phyloP scores from a whole-genome alignment of 2,797 vertebrate genomes.

The Telmatherina bonti region DNA sequence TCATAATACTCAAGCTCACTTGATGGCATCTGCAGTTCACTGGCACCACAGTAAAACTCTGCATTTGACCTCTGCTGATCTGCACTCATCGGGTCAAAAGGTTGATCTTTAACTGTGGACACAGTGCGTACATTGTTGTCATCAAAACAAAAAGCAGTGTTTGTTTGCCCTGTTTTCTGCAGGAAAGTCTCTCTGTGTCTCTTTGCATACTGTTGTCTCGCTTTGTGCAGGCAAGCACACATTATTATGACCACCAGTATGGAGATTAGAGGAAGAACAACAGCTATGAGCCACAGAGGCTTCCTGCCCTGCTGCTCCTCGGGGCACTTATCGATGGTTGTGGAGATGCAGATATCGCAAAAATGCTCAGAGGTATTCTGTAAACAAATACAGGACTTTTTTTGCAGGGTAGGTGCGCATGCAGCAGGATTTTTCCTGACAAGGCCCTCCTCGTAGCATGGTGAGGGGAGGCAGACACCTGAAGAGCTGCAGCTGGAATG shows the following conservation, averaged over 20 bases:
- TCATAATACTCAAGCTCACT: conserved; percentile 79
- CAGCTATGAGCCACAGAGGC: conserved; percentile 75
- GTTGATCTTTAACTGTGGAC: conserved; percentile 29
- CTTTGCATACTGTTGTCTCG: conserved; percentile 27
- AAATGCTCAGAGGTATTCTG: conserved; percentile 62
- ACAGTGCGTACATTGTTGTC: conserved; percentile 23
- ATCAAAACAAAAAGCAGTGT: conserved; percentile 64
- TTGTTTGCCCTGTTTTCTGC: conserved; percentile 58
- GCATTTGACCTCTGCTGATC: conserved; percentile 34
- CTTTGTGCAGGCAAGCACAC: conserved; percentile 45
- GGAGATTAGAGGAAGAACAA: conserved; percentile 63
- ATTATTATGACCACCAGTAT: conserved; percentile 54
- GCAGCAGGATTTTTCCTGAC: conserved; percentile 34
- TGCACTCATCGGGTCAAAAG: conserved; percentile 36
- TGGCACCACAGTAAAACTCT: conserved; percentile 41
- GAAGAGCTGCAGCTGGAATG: conserved; percentile 68
- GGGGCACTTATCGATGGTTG: conserved; percentile 50
- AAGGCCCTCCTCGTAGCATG: conserved; percentile 60
- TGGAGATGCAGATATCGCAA: conserved; percentile 74
- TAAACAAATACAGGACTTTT: conserved; percentile 76
- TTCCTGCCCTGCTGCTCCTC: conserved; percentile 14
- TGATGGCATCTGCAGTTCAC: conserved; percentile 31
- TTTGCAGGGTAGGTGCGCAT: conserved; percentile 34
- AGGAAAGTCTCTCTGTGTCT: conserved; percentile 24
- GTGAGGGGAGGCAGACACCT: conserved; percentile 59